Percentiles rank a stretch among this genome's conserved stretches.
phyloP scores from a whole-genome alignment of 92 coral and sea anemone species.

The Actinernus sp. region DNA sequence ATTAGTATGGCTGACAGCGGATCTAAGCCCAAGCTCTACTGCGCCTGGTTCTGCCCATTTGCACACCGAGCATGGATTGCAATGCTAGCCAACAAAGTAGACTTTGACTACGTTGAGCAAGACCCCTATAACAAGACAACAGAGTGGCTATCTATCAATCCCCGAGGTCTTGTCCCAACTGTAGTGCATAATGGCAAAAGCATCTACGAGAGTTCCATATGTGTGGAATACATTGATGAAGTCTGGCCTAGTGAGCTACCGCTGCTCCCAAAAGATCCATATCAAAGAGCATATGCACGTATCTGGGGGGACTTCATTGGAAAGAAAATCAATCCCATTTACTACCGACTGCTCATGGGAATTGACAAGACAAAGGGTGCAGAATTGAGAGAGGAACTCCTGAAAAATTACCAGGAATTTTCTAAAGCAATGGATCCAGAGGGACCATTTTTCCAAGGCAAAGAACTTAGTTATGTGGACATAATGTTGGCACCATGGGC shows the following conservation, averaged over 20 bases:
- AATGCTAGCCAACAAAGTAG: slow-evolving; percentile 66
- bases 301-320: slow-evolving; percentile 85
- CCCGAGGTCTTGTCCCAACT: slow-evolving; percentile 75
- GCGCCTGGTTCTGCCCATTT: slow-evolving; percentile 87
- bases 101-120: slow-evolving; percentile 81
- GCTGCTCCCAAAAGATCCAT: slow-evolving; percentile 72
- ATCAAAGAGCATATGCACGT: slow-evolving; percentile 71
- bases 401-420: slow-evolving; percentile 50
- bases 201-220: slow-evolving; percentile 73
- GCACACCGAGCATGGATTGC: slow-evolving; percentile 88
- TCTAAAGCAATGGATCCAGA: slow-evolving; percentile 70
- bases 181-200: slow-evolving; percentile 52
- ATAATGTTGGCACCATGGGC: slow-evolving; percentile 82
- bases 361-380: slow-evolving; percentile 61
- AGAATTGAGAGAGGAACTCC: slow-evolving; percentile 46
- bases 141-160: slow-evolving; percentile 80
- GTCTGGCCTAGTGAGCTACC: slow-evolving; percentile 47
- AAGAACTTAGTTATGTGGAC: slow-evolving; percentile 69
- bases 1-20: too few species aligned
- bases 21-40: slow-evolving; percentile 51
- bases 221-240: slow-evolving; percentile 81
- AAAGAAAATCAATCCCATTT: slow-evolving; percentile 63
- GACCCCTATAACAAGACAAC: slow-evolving; percentile 82
- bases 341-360: slow-evolving; percentile 54
- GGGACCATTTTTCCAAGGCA: slow-evolving; percentile 72